Percentiles rank a stretch among this genome's conserved stretches.
Evolutionary conservation across 2,113 vertebrate species (phyloP).

Genomic region (Cyprinodon brontotheroides): DNA sequence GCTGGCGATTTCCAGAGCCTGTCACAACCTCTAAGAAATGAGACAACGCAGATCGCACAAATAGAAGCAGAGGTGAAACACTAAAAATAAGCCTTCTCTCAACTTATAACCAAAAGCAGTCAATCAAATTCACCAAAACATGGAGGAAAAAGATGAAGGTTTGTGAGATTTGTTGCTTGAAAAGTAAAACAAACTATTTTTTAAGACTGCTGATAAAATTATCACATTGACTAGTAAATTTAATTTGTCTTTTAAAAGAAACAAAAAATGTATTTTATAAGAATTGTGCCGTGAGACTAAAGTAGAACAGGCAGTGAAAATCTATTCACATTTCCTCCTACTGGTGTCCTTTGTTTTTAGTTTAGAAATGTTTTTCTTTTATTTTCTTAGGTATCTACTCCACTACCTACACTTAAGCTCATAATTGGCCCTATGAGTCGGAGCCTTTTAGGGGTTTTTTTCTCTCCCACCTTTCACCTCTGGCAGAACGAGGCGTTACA

Average conservation of each 20-base stretch:
- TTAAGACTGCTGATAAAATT: slow-evolving; percentile 8
- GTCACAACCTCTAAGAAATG: slow-evolving; percentile 62
- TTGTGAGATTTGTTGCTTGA: neutral
- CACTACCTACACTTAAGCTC: neutral
- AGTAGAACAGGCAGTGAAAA: too few relatives aligned
- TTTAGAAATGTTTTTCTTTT: neutral
- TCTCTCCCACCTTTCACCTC: slow-evolving; percentile 68
- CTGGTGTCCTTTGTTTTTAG: too few relatives aligned
- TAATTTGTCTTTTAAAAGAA: slow-evolving; percentile 21
- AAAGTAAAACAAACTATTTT: slow-evolving; percentile 5
- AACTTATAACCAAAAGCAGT: slow-evolving; percentile 42
- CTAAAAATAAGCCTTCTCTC: slow-evolving; percentile 32
- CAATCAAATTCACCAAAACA: slow-evolving; percentile 32
- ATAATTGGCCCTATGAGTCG: neutral
- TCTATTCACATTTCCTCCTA: too few relatives aligned
- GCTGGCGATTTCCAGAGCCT: slow-evolving; percentile 62
- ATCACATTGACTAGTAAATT: neutral
- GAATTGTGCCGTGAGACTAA: too few relatives aligned
- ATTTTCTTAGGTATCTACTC: neutral
- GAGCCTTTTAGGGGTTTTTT: slow-evolving; percentile 29
- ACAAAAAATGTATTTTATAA: neutral
- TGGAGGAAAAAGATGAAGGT: slow-evolving; percentile 19
- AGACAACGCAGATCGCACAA: slow-evolving; percentile 59
- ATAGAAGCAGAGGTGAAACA: slow-evolving; percentile 37
- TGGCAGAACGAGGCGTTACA: slow-evolving; percentile 57